phyloP scores from a whole-genome alignment of 1,140 invertebrate genomes.

The Lycorma delicatula region DNA sequence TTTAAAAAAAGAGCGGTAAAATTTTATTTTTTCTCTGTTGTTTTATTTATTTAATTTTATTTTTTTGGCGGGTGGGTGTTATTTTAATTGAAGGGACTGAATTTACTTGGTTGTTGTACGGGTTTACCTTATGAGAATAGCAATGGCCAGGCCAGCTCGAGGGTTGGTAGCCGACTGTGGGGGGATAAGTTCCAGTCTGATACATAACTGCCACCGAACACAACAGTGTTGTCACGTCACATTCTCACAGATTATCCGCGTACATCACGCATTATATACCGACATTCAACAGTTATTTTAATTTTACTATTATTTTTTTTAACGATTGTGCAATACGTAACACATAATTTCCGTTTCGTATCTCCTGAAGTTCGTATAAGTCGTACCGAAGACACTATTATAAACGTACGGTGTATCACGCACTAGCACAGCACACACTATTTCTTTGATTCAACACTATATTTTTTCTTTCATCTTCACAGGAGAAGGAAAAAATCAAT shows the following conservation, averaged over 20 bases:
- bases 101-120: too few relatives aligned
- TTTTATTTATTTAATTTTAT: too few relatives aligned
- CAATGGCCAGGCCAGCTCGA: conserved; percentile 23
- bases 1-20: too few relatives aligned
- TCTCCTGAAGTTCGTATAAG: too few relatives aligned
- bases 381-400: neutral
- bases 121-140: conserved; percentile 26
- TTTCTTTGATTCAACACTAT: conserved; percentile 15
- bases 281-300: too few relatives aligned
- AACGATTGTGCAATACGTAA: too few relatives aligned
- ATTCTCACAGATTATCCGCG: conserved; percentile 10
- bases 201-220: conserved; percentile 17
- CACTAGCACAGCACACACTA: conserved; percentile 14
- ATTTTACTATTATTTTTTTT: too few relatives aligned
- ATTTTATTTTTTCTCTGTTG: too few relatives aligned
- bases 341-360: too few relatives aligned
- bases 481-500: conserved; percentile 20
- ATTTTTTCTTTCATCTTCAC: conserved; percentile 7
- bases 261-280: too few relatives aligned
- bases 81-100: too few relatives aligned
- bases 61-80: too few relatives aligned
- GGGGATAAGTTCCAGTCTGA: conserved; percentile 17
- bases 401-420: neutral
- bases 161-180: conserved; percentile 22
- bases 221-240: neutral